Evolutionary conservation across 1,140 invertebrate genomes (phyloP), one percentile per base, ranked within the genome.

Genomic region (Stegodyphus dumicola): DNA sequence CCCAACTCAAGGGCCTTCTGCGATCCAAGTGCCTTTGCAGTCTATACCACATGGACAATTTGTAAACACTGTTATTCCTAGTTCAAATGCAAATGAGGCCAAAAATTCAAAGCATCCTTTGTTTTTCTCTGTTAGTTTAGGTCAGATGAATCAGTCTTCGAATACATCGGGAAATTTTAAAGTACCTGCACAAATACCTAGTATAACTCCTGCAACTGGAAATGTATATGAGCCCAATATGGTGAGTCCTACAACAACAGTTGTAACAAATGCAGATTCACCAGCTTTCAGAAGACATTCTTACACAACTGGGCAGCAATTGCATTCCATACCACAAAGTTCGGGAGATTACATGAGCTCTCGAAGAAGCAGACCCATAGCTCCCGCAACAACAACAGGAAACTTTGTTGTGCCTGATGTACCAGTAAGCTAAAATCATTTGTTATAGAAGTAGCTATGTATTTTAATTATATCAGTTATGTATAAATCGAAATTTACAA

Each of bases 351-450:
- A 71, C 49, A 77, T 77, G 76, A 54, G 75, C 9, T 15, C 66
- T 48, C 48, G 84, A 53, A 77, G 84, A 54, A 86, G 84, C 65
- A 18, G 84, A 17, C 84, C 75, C 9, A 86, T 86, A 33, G 84
- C 84, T 18, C 84, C 84, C 9, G 84, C 77, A 51, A 69, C 70
- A 33, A 11, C 83, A 7, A 66, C 13, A 60, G 54, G 48, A 56
- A 87, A 73, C 7, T 87, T 87, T 87, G 79, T 51, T 67, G 71
- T 87, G 49, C 86, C 86, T 10, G 79, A 77, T 33, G n/a, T 79
- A 18, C 86, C 81, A 17, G 81, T 84, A 84, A 84, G 81, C 67
- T 6, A 33, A 33, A 33, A 33, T 33, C 33, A 33, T 33, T 33
- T 33, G 33, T 33, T 33, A 33, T 33, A 33, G 33, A 33, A 33